These are phyloP conservation scores for Andrena trimmerana DNA, from an alignment of 2,888 invertebrate genomes.

Conservation along the genomic window DNA sequence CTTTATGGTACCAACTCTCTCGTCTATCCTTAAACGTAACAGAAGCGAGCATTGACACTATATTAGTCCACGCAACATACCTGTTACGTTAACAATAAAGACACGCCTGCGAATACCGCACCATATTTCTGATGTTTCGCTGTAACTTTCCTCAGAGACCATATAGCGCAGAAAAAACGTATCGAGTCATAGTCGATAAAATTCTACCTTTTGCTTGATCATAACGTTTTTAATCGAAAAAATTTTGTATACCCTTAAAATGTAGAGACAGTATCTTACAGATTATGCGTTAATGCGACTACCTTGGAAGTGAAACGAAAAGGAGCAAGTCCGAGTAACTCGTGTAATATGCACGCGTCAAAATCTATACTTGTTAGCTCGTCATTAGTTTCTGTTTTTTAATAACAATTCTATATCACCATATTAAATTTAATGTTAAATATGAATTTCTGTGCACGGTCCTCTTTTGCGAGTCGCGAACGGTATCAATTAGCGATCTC, in stretches of 20 bases:
- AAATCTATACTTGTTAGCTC: conserved; percentile 67
- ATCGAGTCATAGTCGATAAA: conserved; percentile 66
- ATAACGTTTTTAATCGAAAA: conserved; percentile 36
- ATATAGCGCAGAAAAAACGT: conserved; percentile 64
- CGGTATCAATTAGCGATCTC: conserved; percentile 20
- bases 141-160: conserved; percentile 63
- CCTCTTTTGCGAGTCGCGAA: conserved; percentile 62
- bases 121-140: conserved; percentile 70
- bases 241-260: conserved; percentile 41
- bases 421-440: conserved; percentile 63
- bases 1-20: conserved; percentile 32
- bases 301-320: conserved; percentile 51
- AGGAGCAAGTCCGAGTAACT: conserved; percentile 51
- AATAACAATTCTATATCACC: conserved; percentile 68
- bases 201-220: conserved; percentile 53
- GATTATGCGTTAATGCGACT: conserved; percentile 53
- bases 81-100: conserved; percentile 65
- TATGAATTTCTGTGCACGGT: conserved; percentile 67
- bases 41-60: conserved; percentile 44
- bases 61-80: conserved; percentile 30
- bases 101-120: conserved; percentile 68
- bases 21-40: conserved; percentile 36
- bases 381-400: conserved; percentile 57
- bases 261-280: conserved; percentile 55
- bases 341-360: conserved; percentile 67